Evolutionary conservation across 2,888 invertebrate genomes (phyloP).

Genomic region (Andrena bicolor): DNA sequence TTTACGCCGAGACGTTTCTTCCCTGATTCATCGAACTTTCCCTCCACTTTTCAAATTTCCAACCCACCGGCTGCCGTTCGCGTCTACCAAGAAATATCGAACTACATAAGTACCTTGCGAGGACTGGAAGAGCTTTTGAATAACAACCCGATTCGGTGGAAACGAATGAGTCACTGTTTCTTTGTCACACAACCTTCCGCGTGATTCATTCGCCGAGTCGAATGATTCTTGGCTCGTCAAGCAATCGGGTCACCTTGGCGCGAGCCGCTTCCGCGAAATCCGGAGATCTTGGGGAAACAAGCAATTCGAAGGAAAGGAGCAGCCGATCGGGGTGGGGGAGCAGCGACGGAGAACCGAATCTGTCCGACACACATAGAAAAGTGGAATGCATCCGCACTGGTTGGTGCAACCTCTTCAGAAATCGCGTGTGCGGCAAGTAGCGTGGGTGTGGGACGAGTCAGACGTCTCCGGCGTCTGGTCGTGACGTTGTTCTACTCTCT

Average conservation of each 20-base stretch:
- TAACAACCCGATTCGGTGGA: too few species aligned
- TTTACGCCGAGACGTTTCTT: conserved; percentile 6
- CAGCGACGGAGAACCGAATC: not conserved
- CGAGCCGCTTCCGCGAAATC: not conserved
- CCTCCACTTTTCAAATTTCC: not conserved
- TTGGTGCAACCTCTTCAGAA: conserved; percentile 61
- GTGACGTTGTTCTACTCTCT: conserved; percentile 40
- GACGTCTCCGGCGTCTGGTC: conserved; percentile 59
- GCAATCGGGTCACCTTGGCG: too few species aligned
- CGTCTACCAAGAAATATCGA: not conserved
- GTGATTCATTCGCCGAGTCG: too few species aligned
- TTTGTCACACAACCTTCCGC: too few species aligned
- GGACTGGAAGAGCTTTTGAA: too few species aligned
- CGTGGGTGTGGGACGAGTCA: conserved; percentile 60
- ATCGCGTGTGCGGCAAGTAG: conserved; percentile 65
- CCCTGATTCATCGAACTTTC: conserved; percentile 24
- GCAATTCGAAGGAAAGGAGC: too few species aligned
- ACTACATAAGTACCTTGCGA: too few species aligned
- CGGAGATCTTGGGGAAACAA: not conserved
- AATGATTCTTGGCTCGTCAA: too few species aligned
- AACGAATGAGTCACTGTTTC: too few species aligned
- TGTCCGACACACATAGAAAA: not conserved
- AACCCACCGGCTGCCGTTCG: not conserved
- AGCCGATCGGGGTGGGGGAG: not conserved
- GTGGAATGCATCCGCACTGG: conserved; percentile 36